Percentiles rank a stretch among this genome's conserved stretches.
Conservation (phyloP, 2,888 invertebrate genomes). For the Hydroisotoma schaefferi region DNA sequence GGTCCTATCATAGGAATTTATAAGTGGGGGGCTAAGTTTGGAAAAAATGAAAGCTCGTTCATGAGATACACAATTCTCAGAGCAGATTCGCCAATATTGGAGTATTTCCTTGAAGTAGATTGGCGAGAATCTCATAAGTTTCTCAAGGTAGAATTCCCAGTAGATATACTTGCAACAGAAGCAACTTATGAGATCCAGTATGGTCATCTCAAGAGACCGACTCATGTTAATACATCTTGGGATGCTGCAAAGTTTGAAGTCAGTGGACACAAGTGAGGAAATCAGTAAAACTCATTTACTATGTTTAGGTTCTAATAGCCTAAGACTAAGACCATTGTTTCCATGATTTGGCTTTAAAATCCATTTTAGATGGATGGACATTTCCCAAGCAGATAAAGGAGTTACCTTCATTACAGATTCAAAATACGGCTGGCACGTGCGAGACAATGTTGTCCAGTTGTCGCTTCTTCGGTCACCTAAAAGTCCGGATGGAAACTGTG, state of each 20-base stretch:
- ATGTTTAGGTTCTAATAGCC: neutral
- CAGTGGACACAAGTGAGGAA: constrained; percentile 54
- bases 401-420: constrained; percentile 55
- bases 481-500: constrained; percentile 54
- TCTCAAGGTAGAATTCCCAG: constrained; percentile 56
- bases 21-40: constrained; percentile 31
- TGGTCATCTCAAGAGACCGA: constrained; percentile 54
- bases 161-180: constrained; percentile 50
- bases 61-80: constrained; percentile 52
- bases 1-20: constrained; percentile 34
- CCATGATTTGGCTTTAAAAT: neutral
- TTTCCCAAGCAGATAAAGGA: constrained; percentile 54
- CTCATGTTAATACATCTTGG: constrained; percentile 57
- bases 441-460: constrained; percentile 52
- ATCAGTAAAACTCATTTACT: neutral
- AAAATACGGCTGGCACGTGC: constrained; percentile 56
- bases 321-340: neutral
- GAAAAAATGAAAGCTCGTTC: constrained; percentile 26
- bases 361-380: constrained; percentile 53
- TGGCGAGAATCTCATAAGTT: constrained; percentile 56
- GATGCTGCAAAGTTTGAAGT: constrained; percentile 57
- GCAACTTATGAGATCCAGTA: constrained; percentile 56
- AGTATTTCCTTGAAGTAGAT: constrained; percentile 50
- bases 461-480: constrained; percentile 56
- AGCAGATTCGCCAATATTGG: constrained; percentile 53